phyloP scores from a whole-genome alignment of 2,888 invertebrate genomes.

The Sarcophaga variegata region DNA sequence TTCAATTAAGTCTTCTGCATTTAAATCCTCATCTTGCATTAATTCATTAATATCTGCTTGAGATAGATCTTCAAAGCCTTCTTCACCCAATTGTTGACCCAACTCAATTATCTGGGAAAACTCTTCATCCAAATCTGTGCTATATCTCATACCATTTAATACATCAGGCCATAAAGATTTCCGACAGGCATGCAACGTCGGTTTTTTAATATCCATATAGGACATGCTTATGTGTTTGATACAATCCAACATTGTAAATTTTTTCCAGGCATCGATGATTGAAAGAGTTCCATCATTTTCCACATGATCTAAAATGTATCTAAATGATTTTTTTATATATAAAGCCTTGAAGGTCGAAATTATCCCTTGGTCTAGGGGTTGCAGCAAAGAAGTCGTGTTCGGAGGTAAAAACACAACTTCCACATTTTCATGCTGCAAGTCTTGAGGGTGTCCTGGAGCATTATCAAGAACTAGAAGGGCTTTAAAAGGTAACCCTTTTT shows the following conservation, averaged over 20 bases:
- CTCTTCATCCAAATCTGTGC: neutral
- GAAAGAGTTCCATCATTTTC: no score
- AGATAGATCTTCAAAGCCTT: constrained; percentile 34
- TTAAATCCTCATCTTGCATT: constrained; percentile 25
- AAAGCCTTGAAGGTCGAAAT: neutral
- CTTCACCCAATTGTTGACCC: constrained; percentile 25
- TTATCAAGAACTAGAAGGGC: constrained; percentile 36
- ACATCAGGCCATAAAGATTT: neutral
- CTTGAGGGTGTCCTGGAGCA: constrained; percentile 58
- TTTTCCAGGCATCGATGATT: no score
- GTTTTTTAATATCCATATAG: neutral
- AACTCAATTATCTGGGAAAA: constrained; percentile 34
- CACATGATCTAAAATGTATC: no score
- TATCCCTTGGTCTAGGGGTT: neutral
- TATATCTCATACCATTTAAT: constrained; percentile 1
- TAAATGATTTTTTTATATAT: neutral
- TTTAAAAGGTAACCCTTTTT: constrained; percentile 64
- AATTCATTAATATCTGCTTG: constrained; percentile 23
- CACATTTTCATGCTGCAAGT: constrained; percentile 35
- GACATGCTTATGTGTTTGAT: no score
- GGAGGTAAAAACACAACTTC: neutral
- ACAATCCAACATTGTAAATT: no score
- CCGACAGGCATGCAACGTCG: neutral
- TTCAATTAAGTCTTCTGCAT: constrained; percentile 17
- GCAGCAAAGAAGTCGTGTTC: neutral